phyloP scores from a whole-genome alignment of 2,113 vertebrate species.

The Sphyrna mokarran region DNA sequence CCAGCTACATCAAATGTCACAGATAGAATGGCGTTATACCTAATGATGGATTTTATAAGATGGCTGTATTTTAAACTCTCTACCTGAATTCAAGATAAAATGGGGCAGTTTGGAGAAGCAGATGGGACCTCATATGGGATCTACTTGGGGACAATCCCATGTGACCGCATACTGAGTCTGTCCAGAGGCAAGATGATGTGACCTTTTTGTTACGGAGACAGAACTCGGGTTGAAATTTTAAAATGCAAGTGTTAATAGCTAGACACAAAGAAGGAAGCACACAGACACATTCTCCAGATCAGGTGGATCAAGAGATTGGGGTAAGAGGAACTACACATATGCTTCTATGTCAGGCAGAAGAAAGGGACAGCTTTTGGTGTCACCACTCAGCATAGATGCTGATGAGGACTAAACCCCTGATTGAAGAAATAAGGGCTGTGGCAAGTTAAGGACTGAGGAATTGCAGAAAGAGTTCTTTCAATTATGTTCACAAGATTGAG shows the following conservation, averaged over 20 bases:
- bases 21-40: background rate
- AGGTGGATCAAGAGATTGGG: background rate
- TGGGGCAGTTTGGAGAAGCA: background rate
- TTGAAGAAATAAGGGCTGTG: background rate
- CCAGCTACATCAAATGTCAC: background rate
- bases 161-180: background rate
- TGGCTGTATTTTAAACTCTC: background rate
- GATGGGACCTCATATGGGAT: background rate
- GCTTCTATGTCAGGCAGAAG: background rate
- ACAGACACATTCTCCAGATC: background rate
- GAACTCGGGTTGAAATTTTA: background rate
- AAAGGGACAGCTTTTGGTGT: background rate
- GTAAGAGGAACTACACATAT: background rate
- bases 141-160: background rate
- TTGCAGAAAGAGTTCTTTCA: background rate
- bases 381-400: background rate
- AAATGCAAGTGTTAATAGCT: background rate
- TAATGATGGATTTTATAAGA: background rate
- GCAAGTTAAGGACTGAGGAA: background rate
- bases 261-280: background rate
- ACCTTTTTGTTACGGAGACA: background rate
- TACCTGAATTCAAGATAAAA: background rate
- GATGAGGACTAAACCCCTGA: background rate
- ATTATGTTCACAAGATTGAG: background rate
- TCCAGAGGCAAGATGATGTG: background rate